These are phyloP conservation scores for Pholis gunnellus DNA, from an alignment of 2,113 vertebrate genomes.

Conservation along the genomic window DNA sequence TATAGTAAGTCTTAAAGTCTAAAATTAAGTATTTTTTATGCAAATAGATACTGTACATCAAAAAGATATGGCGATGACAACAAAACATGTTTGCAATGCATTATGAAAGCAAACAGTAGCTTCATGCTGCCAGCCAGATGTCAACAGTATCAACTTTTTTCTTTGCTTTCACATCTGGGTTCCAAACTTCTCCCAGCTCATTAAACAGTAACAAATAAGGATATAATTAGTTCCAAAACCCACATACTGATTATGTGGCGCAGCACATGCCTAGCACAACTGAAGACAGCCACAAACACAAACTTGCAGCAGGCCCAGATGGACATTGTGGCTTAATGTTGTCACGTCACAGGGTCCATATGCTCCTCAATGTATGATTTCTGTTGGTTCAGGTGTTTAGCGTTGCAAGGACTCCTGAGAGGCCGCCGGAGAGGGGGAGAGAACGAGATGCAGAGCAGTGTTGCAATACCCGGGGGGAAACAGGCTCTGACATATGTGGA, in stretches of 20 bases:
- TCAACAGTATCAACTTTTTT: constrained; percentile 14
- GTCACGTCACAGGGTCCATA: constrained; percentile 45
- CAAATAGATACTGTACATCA: not conserved
- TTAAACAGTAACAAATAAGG: constrained; percentile 45
- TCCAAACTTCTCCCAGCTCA: constrained; percentile 44
- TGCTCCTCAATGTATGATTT: constrained; percentile 31
- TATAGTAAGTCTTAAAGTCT: too few species aligned
- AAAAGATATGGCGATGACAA: not conserved
- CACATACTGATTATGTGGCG: constrained; percentile 31
- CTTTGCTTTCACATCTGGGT: constrained; percentile 29
- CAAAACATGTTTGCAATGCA: constrained; percentile 10
- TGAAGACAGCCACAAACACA: constrained; percentile 16
- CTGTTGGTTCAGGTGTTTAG: constrained; percentile 43
- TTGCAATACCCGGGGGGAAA: constrained; percentile 68
- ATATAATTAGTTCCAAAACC: constrained; percentile 39
- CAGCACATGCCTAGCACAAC: not conserved
- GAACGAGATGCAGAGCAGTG: constrained; percentile 48
- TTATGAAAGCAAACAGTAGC: not conserved
- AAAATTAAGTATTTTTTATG: not conserved
- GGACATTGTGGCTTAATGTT: constrained; percentile 41
- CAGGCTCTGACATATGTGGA: constrained; percentile 76
- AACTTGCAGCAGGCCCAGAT: constrained; percentile 38
- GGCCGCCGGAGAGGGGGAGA: constrained; percentile 26
- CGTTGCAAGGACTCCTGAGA: constrained; percentile 27
- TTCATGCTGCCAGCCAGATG: constrained; percentile 44